These are phyloP conservation scores for Panurus biarmicus DNA, from an alignment of 2,113 vertebrate genomes.

Conservation along the genomic window DNA sequence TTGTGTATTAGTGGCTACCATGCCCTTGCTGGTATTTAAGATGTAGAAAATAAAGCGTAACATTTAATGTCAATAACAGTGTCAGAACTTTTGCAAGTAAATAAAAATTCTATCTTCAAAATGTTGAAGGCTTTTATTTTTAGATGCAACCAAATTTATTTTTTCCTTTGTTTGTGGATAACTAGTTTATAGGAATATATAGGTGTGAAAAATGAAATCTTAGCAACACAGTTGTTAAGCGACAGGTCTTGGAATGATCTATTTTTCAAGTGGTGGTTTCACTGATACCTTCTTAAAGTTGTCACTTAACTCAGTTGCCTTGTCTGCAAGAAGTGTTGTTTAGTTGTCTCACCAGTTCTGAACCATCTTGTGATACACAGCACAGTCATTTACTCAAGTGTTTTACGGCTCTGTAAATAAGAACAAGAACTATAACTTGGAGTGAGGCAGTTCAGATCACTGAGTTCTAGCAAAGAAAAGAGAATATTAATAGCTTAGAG, in stretches of 20 bases:
- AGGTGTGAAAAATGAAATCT: background rate
- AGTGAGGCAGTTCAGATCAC: background rate
- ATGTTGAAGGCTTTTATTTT: background rate
- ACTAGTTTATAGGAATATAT: background rate
- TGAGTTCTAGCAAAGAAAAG: background rate
- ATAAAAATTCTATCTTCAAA: background rate
- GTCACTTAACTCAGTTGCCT: background rate
- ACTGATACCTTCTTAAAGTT: background rate
- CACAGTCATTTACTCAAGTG: background rate
- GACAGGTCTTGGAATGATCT: background rate
- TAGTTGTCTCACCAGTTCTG: background rate
- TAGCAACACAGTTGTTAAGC: background rate
- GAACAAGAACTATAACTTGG: background rate
- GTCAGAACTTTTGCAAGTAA: background rate
- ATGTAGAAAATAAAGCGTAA: background rate
- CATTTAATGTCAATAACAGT: background rate
- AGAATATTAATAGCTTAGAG: background rate
- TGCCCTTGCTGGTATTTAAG: background rate
- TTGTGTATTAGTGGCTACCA: background rate
- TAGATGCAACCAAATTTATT: background rate
- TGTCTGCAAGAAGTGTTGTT: background rate
- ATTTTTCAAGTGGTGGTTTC: background rate
- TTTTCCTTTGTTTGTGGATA: background rate
- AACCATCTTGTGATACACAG: background rate
- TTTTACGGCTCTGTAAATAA: background rate